These are phyloP conservation scores for Bombus affinis DNA, from an alignment of 1,140 invertebrate species.

Conservation along the genomic window DNA sequence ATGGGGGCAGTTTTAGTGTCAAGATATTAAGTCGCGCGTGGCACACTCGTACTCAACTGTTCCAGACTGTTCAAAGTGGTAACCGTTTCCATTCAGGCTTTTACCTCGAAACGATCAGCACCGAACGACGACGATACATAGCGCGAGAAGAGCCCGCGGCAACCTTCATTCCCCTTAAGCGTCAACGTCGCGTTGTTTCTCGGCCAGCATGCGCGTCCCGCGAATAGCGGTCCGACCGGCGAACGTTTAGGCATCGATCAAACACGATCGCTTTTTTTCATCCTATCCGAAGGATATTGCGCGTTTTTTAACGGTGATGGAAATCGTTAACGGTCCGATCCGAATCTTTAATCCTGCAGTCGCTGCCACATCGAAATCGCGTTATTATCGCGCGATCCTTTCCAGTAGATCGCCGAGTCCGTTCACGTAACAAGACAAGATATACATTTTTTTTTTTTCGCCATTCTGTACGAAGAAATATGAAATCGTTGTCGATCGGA, in stretches of 20 bases:
- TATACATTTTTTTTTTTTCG: no score
- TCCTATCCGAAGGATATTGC: background rate
- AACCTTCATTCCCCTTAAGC: constrained; percentile 61
- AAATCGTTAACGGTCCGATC: no score
- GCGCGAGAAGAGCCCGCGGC: constrained; percentile 54
- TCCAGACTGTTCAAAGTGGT: constrained; percentile 17
- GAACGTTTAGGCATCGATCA: constrained; percentile 44
- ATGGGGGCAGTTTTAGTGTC: background rate
- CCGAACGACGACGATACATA: constrained; percentile 39
- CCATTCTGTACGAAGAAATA: no score
- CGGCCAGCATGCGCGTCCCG: constrained; percentile 52
- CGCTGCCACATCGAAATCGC: no score
- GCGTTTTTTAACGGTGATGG: no score
- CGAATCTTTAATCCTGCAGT: no score
- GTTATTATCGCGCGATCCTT: no score
- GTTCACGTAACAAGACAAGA: no score
- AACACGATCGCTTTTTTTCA: constrained; percentile 11
- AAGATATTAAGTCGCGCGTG: background rate
- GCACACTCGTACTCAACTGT: background rate
- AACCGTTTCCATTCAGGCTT: constrained; percentile 47
- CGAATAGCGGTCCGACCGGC: constrained; percentile 53
- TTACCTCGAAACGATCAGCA: constrained; percentile 41
- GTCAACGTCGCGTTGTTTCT: constrained; percentile 61
- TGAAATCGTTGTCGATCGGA: no score
- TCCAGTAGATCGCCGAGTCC: no score